A percentile compares a stretch with the other conserved stretches of the same genome.
phyloP scores from a whole-genome alignment of 2,888 invertebrate species.

The Drosophila robusta region DNA sequence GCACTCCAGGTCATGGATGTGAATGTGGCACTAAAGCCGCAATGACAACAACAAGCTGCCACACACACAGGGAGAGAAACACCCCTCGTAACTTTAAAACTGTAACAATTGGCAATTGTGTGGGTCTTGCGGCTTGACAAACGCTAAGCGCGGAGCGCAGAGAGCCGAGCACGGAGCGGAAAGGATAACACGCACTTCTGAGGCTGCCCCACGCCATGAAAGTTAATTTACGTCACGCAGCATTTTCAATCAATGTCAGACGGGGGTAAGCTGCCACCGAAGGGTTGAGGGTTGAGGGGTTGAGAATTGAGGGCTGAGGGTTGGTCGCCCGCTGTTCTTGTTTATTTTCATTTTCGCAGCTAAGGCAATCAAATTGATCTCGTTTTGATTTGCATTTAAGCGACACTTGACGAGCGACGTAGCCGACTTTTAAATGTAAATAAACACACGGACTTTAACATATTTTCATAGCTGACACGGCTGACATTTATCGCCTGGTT shows the following conservation, averaged over 20 bases:
- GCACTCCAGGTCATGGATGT: slow-evolving; percentile 67
- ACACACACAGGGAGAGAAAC: slow-evolving; percentile 30
- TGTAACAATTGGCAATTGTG: slow-evolving; percentile 80
- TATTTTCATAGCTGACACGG: slow-evolving; percentile 58
- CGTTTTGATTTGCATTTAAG: slow-evolving; percentile 78
- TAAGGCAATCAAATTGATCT: slow-evolving; percentile 70
- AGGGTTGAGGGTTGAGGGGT: slow-evolving; percentile 30
- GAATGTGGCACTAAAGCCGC: slow-evolving; percentile 63
- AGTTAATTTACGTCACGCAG: slow-evolving; percentile 80
- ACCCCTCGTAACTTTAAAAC: slow-evolving; percentile 64
- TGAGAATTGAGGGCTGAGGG: slow-evolving; percentile 16
- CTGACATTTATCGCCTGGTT: slow-evolving; percentile 65
- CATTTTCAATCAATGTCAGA: slow-evolving; percentile 79
- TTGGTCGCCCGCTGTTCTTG: slow-evolving; percentile 67
- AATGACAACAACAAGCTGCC: slow-evolving; percentile 77
- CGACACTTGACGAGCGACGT: slow-evolving; percentile 64
- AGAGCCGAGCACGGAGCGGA: slow-evolving; percentile 39
- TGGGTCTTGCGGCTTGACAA: slow-evolving; percentile 75
- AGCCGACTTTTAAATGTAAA: slow-evolving; percentile 52
- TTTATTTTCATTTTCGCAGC: slow-evolving; percentile 71
- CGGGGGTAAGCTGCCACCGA: slow-evolving; percentile 14
- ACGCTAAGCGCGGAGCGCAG: slow-evolving; percentile 26
- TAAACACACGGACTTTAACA: slow-evolving; percentile 49
- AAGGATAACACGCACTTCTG: slow-evolving; percentile 77
- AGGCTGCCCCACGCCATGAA: slow-evolving; percentile 67